Percentiles rank a stretch among this genome's conserved stretches.
Evolutionary conservation across 2,113 vertebrate genomes (phyloP).

Genomic region (mouse (Mus musculus)): DNA sequence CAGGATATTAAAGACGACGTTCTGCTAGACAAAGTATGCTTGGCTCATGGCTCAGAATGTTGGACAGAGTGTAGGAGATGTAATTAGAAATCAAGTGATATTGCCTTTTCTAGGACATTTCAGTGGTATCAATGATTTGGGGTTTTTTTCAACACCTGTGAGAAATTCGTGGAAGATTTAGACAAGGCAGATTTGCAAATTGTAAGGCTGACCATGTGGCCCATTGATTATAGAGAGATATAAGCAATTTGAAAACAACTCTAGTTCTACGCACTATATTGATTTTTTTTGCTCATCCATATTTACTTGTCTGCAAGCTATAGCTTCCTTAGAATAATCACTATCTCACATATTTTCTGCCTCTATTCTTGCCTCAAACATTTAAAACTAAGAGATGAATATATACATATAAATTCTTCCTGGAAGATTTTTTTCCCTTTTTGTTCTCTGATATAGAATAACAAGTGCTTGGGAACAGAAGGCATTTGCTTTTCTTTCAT

Average conservation of each 20-base stretch:
- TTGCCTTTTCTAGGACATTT: not conserved
- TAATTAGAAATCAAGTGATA: not conserved
- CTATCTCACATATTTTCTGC: not conserved
- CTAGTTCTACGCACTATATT: not conserved
- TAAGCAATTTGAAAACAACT: not conserved
- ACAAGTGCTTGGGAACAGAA: not conserved
- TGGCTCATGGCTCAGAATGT: not conserved
- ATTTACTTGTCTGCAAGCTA: constrained; percentile 23
- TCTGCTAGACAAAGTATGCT: not conserved
- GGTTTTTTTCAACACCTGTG: not conserved
- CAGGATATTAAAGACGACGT: not conserved
- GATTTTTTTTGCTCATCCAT: not conserved
- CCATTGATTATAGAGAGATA: not conserved
- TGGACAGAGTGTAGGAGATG: not conserved
- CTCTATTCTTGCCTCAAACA: not conserved
- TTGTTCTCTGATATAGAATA: constrained; percentile 16
- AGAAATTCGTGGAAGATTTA: constrained; percentile 21
- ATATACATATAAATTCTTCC: not conserved
- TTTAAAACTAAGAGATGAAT: not conserved
- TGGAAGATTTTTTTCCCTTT: constrained; percentile 41
- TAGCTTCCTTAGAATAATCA: not conserved
- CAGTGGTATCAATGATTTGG: not conserved
- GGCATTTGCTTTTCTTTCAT: not conserved
- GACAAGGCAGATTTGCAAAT: not conserved
- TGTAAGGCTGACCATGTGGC: not conserved